phyloP scores from a whole-genome alignment of 2,888 invertebrate genomes.

The Galerucella calmariensis region DNA sequence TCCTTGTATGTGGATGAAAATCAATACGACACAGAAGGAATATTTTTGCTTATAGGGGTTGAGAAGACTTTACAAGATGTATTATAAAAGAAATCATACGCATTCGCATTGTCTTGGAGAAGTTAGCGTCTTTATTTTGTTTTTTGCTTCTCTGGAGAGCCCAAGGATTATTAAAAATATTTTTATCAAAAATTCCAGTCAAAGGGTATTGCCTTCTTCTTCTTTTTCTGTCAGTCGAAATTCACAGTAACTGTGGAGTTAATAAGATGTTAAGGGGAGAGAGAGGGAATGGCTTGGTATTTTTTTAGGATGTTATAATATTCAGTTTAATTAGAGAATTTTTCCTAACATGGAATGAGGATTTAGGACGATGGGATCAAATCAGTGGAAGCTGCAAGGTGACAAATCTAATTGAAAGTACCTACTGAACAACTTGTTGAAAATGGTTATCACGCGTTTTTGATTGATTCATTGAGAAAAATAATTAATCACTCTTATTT shows the following conservation, averaged over 20 bases:
- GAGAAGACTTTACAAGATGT: conserved; percentile 56
- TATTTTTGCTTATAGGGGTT: conserved; percentile 65
- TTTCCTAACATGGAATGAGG: too few species aligned
- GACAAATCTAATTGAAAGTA: too few species aligned
- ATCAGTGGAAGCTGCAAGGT: too few species aligned
- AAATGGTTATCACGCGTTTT: too few species aligned
- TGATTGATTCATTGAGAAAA: too few species aligned
- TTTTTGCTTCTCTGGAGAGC: conserved; percentile 16
- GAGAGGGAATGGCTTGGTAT: neutral
- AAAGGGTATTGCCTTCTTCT: conserved; percentile 3
- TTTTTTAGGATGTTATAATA: neutral
- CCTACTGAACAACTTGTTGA: too few species aligned
- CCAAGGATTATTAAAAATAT: conserved; percentile 27
- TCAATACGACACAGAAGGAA: conserved; percentile 65
- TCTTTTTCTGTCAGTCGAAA: neutral
- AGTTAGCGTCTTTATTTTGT: conserved; percentile 22
- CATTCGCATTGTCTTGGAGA: conserved; percentile 39
- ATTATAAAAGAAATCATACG: conserved; percentile 55
- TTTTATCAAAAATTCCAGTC: conserved; percentile 26
- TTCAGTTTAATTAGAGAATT: neutral
- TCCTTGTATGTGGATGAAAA: conserved; percentile 64
- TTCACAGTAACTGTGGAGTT: neutral
- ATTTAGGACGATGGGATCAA: too few species aligned
- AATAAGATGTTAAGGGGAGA: neutral
- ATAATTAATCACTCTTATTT: too few species aligned